Conservation (phyloP, 2,113 vertebrate genomes). For the Tiliqua scincoides region DNA sequence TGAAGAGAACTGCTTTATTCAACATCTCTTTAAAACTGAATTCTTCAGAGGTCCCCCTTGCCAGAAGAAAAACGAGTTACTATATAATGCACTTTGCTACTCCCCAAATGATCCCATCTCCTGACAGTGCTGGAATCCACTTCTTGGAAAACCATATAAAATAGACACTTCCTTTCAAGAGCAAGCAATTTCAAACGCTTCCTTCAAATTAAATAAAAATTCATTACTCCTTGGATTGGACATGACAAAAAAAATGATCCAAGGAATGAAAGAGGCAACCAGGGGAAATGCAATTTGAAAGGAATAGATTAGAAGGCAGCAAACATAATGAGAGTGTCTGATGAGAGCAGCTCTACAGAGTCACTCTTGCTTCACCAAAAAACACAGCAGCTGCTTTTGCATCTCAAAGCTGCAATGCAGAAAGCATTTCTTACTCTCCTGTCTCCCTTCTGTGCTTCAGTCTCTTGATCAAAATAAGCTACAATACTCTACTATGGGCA, state of each 20-base stretch:
- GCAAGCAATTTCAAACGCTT: constrained; percentile 26
- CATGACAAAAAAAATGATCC: constrained; percentile 2
- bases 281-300: neutral
- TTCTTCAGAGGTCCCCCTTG: neutral
- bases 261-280: neutral
- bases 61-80: rapidly evolving
- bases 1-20: rapidly evolving
- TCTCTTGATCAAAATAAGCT: constrained; percentile 22
- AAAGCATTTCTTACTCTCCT: constrained; percentile 59
- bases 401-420: constrained; percentile 68
- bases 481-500: neutral
- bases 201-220: constrained; percentile 43
- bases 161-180: constrained; percentile 12
- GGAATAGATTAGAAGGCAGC: constrained; percentile 29
- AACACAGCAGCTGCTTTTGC: constrained; percentile 51
- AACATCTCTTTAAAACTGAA: neutral
- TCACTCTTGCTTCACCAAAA: constrained; percentile 46
- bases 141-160: neutral
- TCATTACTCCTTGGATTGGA: constrained; percentile 23
- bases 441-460: constrained; percentile 32
- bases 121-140: rapidly evolving
- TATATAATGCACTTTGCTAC: neutral
- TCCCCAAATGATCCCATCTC: neutral
- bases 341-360: constrained; percentile 25
- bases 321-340: neutral